phyloP scores from a whole-genome alignment of 2,797 vertebrate species.

The Balearica regulorum region DNA sequence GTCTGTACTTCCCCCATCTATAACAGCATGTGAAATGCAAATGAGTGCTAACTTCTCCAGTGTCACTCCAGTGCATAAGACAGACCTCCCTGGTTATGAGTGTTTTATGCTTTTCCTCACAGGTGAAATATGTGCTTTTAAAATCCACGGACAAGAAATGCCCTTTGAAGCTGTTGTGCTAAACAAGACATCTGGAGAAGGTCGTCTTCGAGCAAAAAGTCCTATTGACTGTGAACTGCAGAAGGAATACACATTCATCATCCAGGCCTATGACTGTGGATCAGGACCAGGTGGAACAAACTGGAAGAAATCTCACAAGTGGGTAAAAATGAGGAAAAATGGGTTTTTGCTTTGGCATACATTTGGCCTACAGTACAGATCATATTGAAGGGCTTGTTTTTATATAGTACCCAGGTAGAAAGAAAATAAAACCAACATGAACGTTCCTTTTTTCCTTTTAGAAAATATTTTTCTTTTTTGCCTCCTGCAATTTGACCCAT shows the following conservation, averaged over 20 bases:
- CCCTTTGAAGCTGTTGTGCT: slow-evolving; percentile 93
- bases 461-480: not conserved
- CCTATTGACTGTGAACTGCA: slow-evolving; percentile 93
- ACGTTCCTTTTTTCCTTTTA: not conserved
- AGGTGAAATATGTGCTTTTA: slow-evolving; percentile 97
- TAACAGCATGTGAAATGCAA: not conserved
- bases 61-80: not conserved
- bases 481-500: not conserved
- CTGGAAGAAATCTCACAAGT: slow-evolving; percentile 98
- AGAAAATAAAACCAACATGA: not conserved
- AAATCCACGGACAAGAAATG: slow-evolving; percentile 89
- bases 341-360: not conserved
- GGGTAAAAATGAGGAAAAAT: slow-evolving; percentile 58
- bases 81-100: not conserved
- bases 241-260: slow-evolving; percentile 96
- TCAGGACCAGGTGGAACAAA: slow-evolving; percentile 81
- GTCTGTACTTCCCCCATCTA: not conserved
- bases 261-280: slow-evolving; percentile 95
- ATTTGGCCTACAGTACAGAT: not conserved
- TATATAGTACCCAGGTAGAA: not conserved
- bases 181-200: slow-evolving; percentile 94
- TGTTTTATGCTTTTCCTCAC: slow-evolving; percentile 1
- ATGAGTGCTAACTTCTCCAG: not conserved
- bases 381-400: not conserved
- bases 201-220: slow-evolving; percentile 84